These are phyloP conservation scores for Acutogordius australiensis DNA, from an alignment of 2,888 invertebrate species.

Conservation along the genomic window DNA sequence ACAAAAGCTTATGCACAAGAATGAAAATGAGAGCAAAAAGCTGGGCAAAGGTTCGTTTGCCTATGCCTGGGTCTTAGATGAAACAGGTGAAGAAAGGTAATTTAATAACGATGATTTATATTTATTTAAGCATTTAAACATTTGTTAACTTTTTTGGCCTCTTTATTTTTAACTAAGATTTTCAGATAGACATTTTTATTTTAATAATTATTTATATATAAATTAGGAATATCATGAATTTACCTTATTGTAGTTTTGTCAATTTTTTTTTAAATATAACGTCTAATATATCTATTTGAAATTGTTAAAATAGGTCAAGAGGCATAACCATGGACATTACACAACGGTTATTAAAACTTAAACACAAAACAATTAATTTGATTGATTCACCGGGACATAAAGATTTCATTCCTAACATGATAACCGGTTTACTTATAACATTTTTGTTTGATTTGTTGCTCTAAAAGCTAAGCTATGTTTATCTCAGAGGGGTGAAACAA, in stretches of 20 bases:
- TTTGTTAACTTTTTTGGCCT: too few relatives aligned
- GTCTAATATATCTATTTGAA: too few relatives aligned
- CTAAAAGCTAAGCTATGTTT: too few relatives aligned
- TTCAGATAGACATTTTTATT: too few relatives aligned
- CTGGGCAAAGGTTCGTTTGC: conserved; percentile 87
- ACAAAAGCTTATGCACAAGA: conserved; percentile 65
- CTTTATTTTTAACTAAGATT: too few relatives aligned
- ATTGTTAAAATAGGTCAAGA: conserved; percentile 33
- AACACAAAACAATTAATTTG: conserved; percentile 26
- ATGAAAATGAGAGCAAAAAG: conserved; percentile 83
- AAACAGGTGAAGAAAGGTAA: conserved; percentile 71
- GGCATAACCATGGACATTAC: conserved; percentile 98
- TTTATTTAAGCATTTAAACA: too few relatives aligned
- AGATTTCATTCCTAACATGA: conserved; percentile 99
- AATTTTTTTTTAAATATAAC: too few relatives aligned
- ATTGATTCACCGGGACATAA: conserved; percentile 94
- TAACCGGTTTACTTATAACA: conserved; percentile 38
- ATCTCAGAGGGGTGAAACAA: too few relatives aligned
- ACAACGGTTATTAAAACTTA: conserved; percentile 28
- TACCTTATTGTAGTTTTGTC: not conserved
- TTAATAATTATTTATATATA: too few relatives aligned
- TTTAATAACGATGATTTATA: not conserved
- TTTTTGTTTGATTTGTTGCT: too few relatives aligned
- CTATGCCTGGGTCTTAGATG: conserved; percentile 95
- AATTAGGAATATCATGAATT: too few relatives aligned